phyloP scores from a whole-genome alignment of 2,113 vertebrate species.

The Anguilla rostrata region DNA sequence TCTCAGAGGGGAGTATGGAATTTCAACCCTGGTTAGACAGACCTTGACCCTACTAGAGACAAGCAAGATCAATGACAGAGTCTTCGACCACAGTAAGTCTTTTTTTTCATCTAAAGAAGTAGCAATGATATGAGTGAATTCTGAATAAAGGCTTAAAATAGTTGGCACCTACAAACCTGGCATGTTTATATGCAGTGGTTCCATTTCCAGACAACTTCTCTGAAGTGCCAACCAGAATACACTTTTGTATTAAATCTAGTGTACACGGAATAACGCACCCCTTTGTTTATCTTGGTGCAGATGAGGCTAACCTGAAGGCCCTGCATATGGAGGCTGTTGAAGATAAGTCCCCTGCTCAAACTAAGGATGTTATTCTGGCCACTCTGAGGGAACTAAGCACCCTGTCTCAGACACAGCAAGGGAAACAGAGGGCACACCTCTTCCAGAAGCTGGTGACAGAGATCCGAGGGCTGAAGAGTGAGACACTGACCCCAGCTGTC shows the following conservation, averaged over 20 bases:
- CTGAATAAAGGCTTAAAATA: no score
- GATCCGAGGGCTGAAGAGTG: slow-evolving; percentile 73
- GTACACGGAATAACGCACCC: no score
- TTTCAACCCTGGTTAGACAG: slow-evolving; percentile 82
- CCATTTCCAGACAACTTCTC: no score
- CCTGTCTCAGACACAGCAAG: slow-evolving; percentile 66
- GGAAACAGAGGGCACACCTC: slow-evolving; percentile 77
- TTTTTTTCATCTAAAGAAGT: neutral
- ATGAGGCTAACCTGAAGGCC: slow-evolving; percentile 55
- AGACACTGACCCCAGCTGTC: slow-evolving; percentile 61
- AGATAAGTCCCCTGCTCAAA: slow-evolving; percentile 63
- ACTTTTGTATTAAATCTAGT: no score
- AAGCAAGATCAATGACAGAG: slow-evolving; percentile 76
- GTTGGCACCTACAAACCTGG: no score
- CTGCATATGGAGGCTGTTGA: slow-evolving; percentile 77
- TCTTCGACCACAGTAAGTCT: slow-evolving; percentile 77
- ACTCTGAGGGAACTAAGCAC: slow-evolving; percentile 76
- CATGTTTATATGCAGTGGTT: no score
- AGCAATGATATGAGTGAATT: slow-evolving; percentile 11
- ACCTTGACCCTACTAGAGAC: slow-evolving; percentile 75
- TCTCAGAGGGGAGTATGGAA: slow-evolving; percentile 75
- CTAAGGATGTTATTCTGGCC: slow-evolving; percentile 70
- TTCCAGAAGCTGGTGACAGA: slow-evolving; percentile 81
- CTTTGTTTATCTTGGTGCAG: slow-evolving; percentile 54
- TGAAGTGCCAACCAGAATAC: no score